phyloP scores from a whole-genome alignment of 2,113 vertebrate genomes.

The Proteles cristata region DNA sequence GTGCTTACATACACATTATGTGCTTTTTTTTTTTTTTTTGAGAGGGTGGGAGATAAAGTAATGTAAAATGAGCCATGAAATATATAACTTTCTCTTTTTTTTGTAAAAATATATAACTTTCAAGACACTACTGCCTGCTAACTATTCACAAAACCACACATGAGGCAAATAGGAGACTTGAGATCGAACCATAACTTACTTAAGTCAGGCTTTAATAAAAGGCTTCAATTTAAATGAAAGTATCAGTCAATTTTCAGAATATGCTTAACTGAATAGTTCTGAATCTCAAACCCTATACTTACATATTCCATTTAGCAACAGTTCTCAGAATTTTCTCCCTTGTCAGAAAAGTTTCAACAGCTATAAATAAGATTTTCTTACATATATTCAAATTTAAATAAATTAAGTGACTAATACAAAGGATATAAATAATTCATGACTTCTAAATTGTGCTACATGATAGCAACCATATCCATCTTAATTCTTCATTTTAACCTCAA shows the following conservation, averaged over 20 bases:
- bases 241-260: constrained; percentile 57
- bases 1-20: background rate
- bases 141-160: background rate
- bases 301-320: constrained; percentile 43
- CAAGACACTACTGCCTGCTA: background rate
- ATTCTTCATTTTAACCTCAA: constrained; percentile 30
- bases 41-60: background rate
- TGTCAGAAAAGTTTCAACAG: constrained; percentile 6
- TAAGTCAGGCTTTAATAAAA: constrained; percentile 39
- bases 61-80: constrained; percentile 1
- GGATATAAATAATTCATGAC: background rate
- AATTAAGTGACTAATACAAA: constrained; percentile 23
- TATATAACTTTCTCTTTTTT: background rate
- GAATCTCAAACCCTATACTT: constrained; percentile 38
- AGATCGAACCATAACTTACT: constrained; percentile 19
- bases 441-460: background rate
- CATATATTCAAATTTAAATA: constrained; percentile 37
- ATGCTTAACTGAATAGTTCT: constrained; percentile 39
- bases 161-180: constrained; percentile 20
- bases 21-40: background rate
- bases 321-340: background rate
- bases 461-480: background rate
- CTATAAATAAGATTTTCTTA: constrained; percentile 15
- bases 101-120: background rate
- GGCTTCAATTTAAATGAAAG: constrained; percentile 47